Evolutionary conservation across 1,140 invertebrate species (phyloP).

Genomic region (Bombyx mori): DNA sequence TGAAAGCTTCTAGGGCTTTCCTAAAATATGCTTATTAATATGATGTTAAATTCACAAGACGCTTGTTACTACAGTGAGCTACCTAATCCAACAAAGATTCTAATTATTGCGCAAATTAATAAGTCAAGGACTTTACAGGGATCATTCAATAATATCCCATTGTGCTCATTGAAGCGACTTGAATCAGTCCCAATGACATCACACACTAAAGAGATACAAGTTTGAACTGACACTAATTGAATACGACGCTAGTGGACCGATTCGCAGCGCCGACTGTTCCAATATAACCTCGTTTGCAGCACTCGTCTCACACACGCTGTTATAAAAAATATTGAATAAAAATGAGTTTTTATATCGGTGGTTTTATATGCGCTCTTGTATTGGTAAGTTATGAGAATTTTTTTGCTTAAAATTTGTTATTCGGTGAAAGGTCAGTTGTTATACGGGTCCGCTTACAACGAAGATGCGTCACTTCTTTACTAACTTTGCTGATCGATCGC

Average conservation of each 20-base stretch:
- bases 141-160: constrained; percentile 23
- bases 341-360: constrained; percentile 44
- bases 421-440: too few species aligned
- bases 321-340: constrained; percentile 25
- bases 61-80: too few species aligned
- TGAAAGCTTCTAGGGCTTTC: too few species aligned
- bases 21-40: too few species aligned
- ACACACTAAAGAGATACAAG: constrained; percentile 39
- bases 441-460: too few species aligned
- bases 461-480: too few species aligned
- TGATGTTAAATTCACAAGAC: too few species aligned
- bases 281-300: constrained; percentile 44
- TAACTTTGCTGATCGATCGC: too few species aligned
- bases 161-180: constrained; percentile 31
- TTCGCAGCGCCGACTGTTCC: constrained; percentile 32
- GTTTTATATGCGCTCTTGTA: constrained; percentile 47
- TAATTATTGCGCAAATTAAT: too few species aligned
- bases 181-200: constrained; percentile 58
- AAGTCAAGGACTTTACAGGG: constrained; percentile 13
- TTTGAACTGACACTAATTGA: constrained; percentile 58
- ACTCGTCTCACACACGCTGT: constrained; percentile 34
- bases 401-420: background rate
- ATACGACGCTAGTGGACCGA: constrained; percentile 34
- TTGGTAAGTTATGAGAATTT: constrained; percentile 38
- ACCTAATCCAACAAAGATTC: too few species aligned